These are phyloP conservation scores for Clivina fossor DNA, from an alignment of 2,888 invertebrate genomes.

Conservation along the genomic window DNA sequence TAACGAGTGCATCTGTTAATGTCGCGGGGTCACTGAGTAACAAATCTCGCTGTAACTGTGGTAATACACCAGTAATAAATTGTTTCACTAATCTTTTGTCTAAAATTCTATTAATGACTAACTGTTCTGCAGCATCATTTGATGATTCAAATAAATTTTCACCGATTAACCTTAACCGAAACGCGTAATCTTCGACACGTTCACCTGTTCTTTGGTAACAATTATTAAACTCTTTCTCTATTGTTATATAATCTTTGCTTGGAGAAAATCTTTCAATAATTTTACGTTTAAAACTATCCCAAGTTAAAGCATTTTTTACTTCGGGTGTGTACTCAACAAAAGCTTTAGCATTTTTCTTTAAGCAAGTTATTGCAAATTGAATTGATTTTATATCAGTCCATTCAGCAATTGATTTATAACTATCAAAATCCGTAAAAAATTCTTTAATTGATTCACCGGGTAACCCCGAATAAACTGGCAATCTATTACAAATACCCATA, in stretches of 20 bases:
- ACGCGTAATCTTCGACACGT: not conserved
- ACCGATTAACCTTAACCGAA: not conserved
- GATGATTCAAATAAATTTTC: constrained; percentile 3
- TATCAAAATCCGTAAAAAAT: constrained; percentile 3
- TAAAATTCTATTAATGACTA: not conserved
- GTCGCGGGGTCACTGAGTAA: not conserved
- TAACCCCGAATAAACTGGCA: not conserved
- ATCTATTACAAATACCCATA: constrained; percentile 4
- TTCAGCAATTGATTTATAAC: not conserved
- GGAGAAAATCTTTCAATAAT: constrained; percentile 13
- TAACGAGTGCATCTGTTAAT: not conserved
- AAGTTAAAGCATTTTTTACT: constrained; percentile 3
- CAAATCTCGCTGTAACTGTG: constrained; percentile 3
- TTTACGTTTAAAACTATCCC: not conserved
- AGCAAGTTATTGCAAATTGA: too few relatives aligned
- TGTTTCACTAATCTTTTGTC: constrained; percentile 4
- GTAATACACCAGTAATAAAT: constrained; percentile 4
- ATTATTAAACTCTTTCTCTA: not conserved
- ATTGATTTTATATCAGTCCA: constrained; percentile 4
- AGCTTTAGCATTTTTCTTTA: constrained; percentile 8
- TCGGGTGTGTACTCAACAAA: not conserved
- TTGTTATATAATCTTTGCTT: not conserved
- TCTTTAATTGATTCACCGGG: not conserved
- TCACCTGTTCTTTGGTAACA: not conserved
- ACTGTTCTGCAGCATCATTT: not conserved